These are phyloP conservation scores for Rhagonycha lutea DNA, from an alignment of 2,888 invertebrate genomes.

Conservation along the genomic window DNA sequence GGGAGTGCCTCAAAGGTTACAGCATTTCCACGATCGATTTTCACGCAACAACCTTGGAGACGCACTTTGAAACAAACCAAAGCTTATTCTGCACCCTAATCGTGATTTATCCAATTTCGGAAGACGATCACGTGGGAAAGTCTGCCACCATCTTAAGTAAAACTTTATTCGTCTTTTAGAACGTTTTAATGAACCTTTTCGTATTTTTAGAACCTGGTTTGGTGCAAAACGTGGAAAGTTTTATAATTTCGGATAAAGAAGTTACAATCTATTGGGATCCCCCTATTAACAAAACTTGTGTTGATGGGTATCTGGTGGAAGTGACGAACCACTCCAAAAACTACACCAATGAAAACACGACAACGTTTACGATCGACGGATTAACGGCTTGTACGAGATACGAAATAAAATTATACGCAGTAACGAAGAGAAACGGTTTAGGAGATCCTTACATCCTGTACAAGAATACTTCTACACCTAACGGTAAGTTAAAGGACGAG, in stretches of 20 bases:
- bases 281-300: neutral
- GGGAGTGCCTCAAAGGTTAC: neutral
- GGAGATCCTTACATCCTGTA: neutral
- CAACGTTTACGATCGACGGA: neutral
- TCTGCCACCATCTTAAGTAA: neutral
- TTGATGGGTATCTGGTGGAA: neutral
- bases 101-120: neutral
- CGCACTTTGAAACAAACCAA: neutral
- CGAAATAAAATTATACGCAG: conserved; percentile 14
- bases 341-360: neutral
- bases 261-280: neutral
- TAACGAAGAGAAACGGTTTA: neutral
- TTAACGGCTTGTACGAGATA: conserved; percentile 26
- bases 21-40: neutral
- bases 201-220: neutral
- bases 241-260: neutral
- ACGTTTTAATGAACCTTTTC: neutral
- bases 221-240: neutral
- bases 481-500: neutral
- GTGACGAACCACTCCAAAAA: neutral
- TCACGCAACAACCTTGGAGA: neutral
- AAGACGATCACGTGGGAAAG: neutral
- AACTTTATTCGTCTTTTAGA: neutral
- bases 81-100: neutral
- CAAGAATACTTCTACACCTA: neutral